Conservation (phyloP, 2,113 vertebrate genomes). For the Sclerurus mexicanus region DNA sequence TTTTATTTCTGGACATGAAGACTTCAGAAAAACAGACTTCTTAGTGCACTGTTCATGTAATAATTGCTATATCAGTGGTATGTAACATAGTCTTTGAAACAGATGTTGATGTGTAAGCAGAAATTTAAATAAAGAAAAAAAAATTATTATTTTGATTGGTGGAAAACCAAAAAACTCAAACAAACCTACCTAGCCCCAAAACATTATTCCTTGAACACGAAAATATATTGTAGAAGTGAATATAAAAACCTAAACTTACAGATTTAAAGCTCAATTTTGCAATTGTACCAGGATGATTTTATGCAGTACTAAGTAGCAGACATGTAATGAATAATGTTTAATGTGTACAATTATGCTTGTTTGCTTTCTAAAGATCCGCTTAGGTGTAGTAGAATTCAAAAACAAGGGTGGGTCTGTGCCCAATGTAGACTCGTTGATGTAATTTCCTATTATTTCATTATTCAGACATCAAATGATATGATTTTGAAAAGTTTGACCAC, state of each 20-base stretch:
- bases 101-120: neutral
- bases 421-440: neutral
- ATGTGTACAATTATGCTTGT: neutral
- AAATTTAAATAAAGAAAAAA: neutral
- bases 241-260: neutral
- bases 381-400: neutral
- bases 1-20: neutral
- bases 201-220: neutral
- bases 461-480: neutral
- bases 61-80: neutral
- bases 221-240: neutral
- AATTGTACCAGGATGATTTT: neutral
- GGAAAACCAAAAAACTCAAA: neutral
- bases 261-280: neutral
- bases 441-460: neutral
- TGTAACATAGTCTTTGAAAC: neutral
- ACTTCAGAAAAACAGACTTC: neutral
- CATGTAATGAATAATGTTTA: neutral
- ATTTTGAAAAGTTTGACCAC: neutral
- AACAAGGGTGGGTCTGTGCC: neutral
- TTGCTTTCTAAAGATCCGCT: neutral
- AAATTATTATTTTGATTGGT: neutral
- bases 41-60: neutral
- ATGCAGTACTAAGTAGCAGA: neutral
- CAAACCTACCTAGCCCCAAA: neutral